These are phyloP conservation scores for Aurelia sp. DNA, from an alignment of 30 jellyfish, hydroid and myxozoan genomes.

Conservation along the genomic window DNA sequence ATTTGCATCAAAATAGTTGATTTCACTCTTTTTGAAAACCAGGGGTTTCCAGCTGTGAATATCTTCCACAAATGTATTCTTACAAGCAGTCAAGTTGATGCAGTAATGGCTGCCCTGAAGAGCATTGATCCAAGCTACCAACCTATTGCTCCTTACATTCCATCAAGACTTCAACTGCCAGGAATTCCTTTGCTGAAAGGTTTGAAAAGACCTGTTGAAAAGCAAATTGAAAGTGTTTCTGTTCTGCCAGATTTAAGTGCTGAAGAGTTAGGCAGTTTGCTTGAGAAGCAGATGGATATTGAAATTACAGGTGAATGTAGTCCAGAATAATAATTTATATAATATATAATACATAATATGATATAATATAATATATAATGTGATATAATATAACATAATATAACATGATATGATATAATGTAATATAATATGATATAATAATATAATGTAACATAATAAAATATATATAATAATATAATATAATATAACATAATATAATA, in stretches of 20 bases:
- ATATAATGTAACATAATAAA: too few relatives aligned
- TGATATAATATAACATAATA: too few relatives aligned
- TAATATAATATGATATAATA: too few relatives aligned
- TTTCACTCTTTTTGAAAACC: background rate
- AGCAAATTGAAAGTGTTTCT: constrained; percentile 2
- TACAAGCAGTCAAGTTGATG: constrained; percentile 43
- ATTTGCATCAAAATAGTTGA: too few relatives aligned
- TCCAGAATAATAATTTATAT: background rate
- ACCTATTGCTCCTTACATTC: constrained; percentile 10
- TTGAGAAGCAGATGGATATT: constrained; percentile 54
- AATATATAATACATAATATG: too few relatives aligned
- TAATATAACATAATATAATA: too few relatives aligned
- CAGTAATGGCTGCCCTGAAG: constrained; percentile 50
- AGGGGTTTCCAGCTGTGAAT: constrained; percentile 52
- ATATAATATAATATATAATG: too few relatives aligned
- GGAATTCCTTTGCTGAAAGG: background rate
- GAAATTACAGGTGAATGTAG: constrained; percentile 49
- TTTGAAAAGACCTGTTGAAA: constrained; percentile 5
- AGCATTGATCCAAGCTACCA: constrained; percentile 43
- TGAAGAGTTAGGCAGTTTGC: constrained; percentile 15
- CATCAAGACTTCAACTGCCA: constrained; percentile 19
- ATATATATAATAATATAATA: too few relatives aligned
- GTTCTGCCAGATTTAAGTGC: constrained; percentile 12
- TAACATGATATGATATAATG: too few relatives aligned
- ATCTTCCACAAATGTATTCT: constrained; percentile 41